Base-by-base conservation (phyloP, 2,113 vertebrate genomes). In the Pseudonaja textilis region DNA sequence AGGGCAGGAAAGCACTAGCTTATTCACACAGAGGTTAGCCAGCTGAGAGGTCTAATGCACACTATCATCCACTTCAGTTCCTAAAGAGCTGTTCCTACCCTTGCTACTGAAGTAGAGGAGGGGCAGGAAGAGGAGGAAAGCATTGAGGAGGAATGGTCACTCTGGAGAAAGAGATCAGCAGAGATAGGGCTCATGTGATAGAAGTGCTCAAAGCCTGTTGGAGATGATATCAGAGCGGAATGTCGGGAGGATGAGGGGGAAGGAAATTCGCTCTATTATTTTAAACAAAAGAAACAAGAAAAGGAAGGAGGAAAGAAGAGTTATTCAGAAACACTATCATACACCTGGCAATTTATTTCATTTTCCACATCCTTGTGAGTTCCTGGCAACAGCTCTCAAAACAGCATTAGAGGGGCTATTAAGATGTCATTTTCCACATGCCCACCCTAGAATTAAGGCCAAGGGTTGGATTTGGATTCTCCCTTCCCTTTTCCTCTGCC, bases 201-300 rank as follows among this genome's bases (percentile, higher is more conserved):
- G 96, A 98, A 91, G 97, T 98, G 98, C 97, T 98, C 98, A 98
- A 98, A 98, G 97, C 98, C 98, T 98, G 97, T 97, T 96, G 98
- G 98, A 96, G 98, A 97, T 96, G 98, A 98, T 96, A 99, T 96
- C 97, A 98, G 98, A 97, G 97, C 96, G 96, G 97, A 97, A 96
- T 98, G 98, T 93, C 89, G 94, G 97, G 97, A 98, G 97, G 97
- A 98, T 95, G 97, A 98, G 95, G 97, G 97, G 96, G 97, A 98
- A 96, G 97, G 97, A 97, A 98, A 98, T 96, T 97, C 95, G 81
- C 97, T 97, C 97, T 98, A 97, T 96, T 97, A 96, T 96, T 96
- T 97, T 96, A 96, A 81, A 94, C 95, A 96, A 42, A 93, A 95
- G 59, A 97, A 97, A 98, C 89, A 96, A 96, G 91, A 95, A 95